phyloP scores from a whole-genome alignment of 2,888 invertebrate species.

The Anthophora plumipes region DNA sequence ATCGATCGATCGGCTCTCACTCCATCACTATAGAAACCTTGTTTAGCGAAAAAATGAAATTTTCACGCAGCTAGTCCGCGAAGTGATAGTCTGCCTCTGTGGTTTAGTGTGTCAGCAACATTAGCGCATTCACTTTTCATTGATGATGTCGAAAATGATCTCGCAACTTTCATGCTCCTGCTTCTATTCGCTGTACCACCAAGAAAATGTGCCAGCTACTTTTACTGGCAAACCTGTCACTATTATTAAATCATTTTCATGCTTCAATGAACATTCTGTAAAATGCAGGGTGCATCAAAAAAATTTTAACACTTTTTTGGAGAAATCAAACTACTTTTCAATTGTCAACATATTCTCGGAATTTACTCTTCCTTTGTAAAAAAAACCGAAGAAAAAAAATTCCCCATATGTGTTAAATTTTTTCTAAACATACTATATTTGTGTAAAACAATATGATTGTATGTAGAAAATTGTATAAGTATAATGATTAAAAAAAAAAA shows the following conservation, averaged over 20 bases:
- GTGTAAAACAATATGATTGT: too few species aligned
- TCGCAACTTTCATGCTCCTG: neutral
- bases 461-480: too few species aligned
- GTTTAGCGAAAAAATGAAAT: constrained; percentile 25
- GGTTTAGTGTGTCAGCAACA: neutral
- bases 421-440: too few species aligned
- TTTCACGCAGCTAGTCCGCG: constrained; percentile 3
- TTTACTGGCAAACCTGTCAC: constrained; percentile 21
- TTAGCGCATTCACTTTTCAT: neutral
- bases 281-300: neutral
- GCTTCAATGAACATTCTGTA: constrained; percentile 1
- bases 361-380: too few species aligned
- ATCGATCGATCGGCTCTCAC: constrained; percentile 25
- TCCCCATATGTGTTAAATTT: too few species aligned
- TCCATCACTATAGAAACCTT: constrained; percentile 21
- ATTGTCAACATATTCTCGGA: too few species aligned
- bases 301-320: too few species aligned
- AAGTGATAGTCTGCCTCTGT: neutral
- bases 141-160: neutral
- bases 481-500: too few species aligned
- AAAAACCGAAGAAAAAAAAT: too few species aligned
- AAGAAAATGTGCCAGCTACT: constrained; percentile 1
- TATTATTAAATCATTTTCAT: constrained; percentile 8
- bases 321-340: too few species aligned
- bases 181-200: neutral